Percentiles rank a stretch among this genome's conserved stretches.
Evolutionary conservation across 2,797 vertebrate species (phyloP).

Genomic region (Acanthornis magna): DNA sequence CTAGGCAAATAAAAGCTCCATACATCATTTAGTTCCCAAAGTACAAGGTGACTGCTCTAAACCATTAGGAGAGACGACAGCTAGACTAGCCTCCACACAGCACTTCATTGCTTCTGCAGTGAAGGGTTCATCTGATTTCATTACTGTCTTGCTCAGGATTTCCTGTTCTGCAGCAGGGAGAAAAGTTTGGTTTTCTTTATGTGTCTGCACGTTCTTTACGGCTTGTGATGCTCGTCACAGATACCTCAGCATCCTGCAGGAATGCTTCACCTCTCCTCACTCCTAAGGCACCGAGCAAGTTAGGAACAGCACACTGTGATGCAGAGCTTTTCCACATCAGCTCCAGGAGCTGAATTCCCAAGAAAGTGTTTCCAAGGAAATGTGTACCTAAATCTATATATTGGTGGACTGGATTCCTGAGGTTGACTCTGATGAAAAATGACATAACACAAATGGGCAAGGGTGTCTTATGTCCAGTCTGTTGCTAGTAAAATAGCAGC

Average conservation of each 20-base stretch:
- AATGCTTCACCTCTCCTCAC: background rate
- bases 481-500: background rate
- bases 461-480: background rate
- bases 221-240: background rate
- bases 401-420: background rate
- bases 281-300: background rate
- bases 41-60: background rate
- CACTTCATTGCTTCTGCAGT: background rate
- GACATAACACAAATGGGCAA: background rate
- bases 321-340: background rate
- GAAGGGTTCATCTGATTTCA: conserved; percentile 22
- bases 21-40: background rate
- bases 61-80: background rate
- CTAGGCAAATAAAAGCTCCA: background rate
- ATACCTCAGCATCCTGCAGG: background rate
- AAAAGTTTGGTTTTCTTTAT: background rate
- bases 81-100: background rate
- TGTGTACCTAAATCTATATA: background rate
- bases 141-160: background rate
- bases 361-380: background rate
- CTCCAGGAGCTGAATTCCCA: background rate
- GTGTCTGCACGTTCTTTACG: background rate
- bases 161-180: background rate
- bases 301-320: background rate
- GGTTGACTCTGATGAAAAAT: background rate